Evolutionary conservation across 2,888 invertebrate genomes (phyloP).

Genomic region (Lasioglossum calceatum): DNA sequence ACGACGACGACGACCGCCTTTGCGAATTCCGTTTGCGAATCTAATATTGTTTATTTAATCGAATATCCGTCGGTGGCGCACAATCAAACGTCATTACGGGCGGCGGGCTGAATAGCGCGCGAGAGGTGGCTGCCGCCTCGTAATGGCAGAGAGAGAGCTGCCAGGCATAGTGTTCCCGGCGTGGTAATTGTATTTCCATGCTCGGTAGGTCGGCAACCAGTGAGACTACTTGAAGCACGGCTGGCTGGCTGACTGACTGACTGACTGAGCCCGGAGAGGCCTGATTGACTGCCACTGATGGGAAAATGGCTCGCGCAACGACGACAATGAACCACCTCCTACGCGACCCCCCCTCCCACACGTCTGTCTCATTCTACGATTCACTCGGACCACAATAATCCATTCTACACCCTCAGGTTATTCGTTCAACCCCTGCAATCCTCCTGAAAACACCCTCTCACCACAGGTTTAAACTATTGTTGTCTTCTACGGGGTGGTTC

Average conservation of each 20-base stretch:
- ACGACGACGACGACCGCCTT: conserved; percentile 18
- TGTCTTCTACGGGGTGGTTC: not conserved
- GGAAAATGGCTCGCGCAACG: conserved; percentile 62
- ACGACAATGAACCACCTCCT: conserved; percentile 64
- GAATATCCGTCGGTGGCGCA: conserved; percentile 83
- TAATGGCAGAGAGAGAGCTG: conserved; percentile 64
- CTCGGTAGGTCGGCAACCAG: conserved; percentile 72
- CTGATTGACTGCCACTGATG: conserved; percentile 70
- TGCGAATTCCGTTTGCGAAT: conserved; percentile 74
- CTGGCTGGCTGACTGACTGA: conserved; percentile 67
- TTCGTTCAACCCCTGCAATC: not conserved
- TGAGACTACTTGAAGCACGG: conserved; percentile 61
- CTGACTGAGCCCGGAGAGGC: conserved; percentile 57
- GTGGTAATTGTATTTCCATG: conserved; percentile 84
- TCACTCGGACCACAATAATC: conserved; percentile 5
- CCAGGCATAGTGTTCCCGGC: conserved; percentile 71
- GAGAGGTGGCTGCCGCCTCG: conserved; percentile 41
- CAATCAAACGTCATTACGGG: conserved; percentile 83
- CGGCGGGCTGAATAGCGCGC: conserved; percentile 43
- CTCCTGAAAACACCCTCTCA: not conserved
- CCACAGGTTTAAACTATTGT: not conserved
- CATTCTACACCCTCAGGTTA: not conserved
- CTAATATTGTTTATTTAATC: conserved; percentile 84
- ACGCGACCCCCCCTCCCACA: conserved; percentile 18
- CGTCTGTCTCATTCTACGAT: conserved; percentile 19